A percentile compares a stretch with the other conserved stretches of the same genome.
These are phyloP conservation scores for Dallia pectoralis DNA, from an alignment of 2,797 vertebrate genomes.

Conservation along the genomic window DNA sequence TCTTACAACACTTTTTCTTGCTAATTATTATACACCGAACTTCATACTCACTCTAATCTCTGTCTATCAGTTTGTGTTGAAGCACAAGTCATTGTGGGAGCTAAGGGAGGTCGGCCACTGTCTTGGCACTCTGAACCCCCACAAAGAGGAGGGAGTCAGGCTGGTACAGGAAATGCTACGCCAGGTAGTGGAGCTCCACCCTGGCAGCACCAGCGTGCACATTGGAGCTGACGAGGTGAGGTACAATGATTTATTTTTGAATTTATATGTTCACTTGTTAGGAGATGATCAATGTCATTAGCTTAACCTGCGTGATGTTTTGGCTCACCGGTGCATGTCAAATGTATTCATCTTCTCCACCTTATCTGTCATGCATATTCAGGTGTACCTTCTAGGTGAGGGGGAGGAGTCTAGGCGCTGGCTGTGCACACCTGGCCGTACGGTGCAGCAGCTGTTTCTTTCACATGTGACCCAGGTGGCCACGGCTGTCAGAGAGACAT, in stretches of 20 bases:
- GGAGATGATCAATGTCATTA: too few relatives aligned
- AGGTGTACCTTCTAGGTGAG: constrained; percentile 93
- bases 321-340: too few relatives aligned
- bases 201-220: constrained; percentile 69
- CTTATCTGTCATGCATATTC: not conserved
- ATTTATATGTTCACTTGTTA: too few relatives aligned
- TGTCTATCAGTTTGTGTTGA: constrained; percentile 86
- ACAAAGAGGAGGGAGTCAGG: constrained; percentile 72
- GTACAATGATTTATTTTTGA: not conserved
- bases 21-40: not conserved
- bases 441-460: constrained; percentile 82
- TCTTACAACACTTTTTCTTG: not conserved
- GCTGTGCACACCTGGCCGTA: constrained; percentile 72
- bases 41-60: not conserved
- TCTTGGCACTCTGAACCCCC: constrained; percentile 90
- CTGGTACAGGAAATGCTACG: constrained; percentile 85
- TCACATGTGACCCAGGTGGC: constrained; percentile 84
- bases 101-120: constrained; percentile 83
- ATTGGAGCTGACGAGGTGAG: constrained; percentile 79
- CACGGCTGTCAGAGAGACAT: constrained; percentile 64
- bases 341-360: not conserved
- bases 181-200: constrained; percentile 86
- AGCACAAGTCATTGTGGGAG: constrained; percentile 78
- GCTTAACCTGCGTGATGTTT: too few relatives aligned
- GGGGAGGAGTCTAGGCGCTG: constrained; percentile 86